These are phyloP conservation scores for Eufriesea mexicana DNA, from an alignment of 1,140 invertebrate genomes.

Conservation along the genomic window DNA sequence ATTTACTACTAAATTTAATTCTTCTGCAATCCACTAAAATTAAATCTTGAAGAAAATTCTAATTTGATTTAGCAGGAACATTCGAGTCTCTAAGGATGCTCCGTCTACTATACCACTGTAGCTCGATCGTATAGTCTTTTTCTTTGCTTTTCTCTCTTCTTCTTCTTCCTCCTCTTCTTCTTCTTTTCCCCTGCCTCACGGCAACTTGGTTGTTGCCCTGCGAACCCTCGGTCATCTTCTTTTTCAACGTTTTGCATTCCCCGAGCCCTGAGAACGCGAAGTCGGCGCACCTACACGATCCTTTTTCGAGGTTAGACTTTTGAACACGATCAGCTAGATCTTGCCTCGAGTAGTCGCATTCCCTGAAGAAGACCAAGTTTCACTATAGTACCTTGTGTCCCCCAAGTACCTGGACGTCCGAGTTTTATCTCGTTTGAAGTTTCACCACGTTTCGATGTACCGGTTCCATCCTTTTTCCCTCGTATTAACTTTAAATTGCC, in stretches of 20 bases:
- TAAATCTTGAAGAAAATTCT: not conserved
- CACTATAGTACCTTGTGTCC: not conserved
- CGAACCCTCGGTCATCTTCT: slow-evolving; percentile 72
- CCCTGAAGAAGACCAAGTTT: not conserved
- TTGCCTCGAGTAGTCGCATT: not conserved
- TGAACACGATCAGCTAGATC: not conserved
- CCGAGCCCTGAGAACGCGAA: slow-evolving; percentile 69
- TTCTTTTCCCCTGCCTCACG: slow-evolving; percentile 59
- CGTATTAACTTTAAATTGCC: too few species aligned
- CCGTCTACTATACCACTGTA: not conserved
- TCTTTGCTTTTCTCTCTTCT: slow-evolving; percentile 47
- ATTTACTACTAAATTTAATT: too few species aligned
- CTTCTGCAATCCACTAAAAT: too few species aligned
- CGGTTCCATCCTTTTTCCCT: too few species aligned
- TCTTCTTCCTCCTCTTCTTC: slow-evolving; percentile 52
- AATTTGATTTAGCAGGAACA: not conserved
- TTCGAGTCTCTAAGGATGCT: not conserved
- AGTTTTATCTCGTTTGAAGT: too few species aligned
- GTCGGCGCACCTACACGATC: slow-evolving; percentile 70
- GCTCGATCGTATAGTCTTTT: not conserved
- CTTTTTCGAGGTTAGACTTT: slow-evolving; percentile 45
- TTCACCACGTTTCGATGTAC: too few species aligned
- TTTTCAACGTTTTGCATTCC: slow-evolving; percentile 77
- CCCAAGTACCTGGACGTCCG: too few species aligned
- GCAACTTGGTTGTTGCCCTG: slow-evolving; percentile 73